A percentile compares a stretch with the other conserved stretches of the same genome.
Evolutionary conservation across 2,888 invertebrate genomes (phyloP).

Genomic region (Netelia fuscicornis): DNA sequence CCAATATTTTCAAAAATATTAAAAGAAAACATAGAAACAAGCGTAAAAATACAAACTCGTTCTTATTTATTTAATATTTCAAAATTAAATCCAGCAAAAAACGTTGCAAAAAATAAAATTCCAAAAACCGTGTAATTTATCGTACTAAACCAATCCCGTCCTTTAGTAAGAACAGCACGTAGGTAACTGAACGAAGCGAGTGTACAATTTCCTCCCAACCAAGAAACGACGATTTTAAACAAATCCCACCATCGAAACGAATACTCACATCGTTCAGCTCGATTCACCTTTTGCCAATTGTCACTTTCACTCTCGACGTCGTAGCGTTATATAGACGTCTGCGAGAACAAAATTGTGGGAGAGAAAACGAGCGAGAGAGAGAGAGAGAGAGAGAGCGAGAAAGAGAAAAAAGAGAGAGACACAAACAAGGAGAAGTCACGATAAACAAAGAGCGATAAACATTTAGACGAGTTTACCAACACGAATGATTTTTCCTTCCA

Average conservation of each 20-base stretch:
- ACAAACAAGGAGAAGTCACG: background rate
- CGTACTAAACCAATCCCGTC: slow-evolving; percentile 12
- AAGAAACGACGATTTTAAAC: slow-evolving; percentile 29
- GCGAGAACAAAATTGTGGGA: background rate
- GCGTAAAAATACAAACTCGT: background rate
- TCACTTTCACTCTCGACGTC: slow-evolving; percentile 79
- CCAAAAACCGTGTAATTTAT: background rate
- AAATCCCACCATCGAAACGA: slow-evolving; percentile 74
- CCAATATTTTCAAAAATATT: background rate
- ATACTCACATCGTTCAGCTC: slow-evolving; percentile 63
- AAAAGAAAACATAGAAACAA: background rate
- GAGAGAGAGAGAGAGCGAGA: background rate
- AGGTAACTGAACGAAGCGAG: slow-evolving; percentile 75
- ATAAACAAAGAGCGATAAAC: background rate
- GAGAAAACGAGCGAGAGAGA: background rate
- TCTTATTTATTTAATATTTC: background rate
- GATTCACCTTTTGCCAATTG: slow-evolving; percentile 77
- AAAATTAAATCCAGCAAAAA: background rate
- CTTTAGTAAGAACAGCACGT: slow-evolving; percentile 70
- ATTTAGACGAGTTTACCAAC: background rate
- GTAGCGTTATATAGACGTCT: slow-evolving; percentile 17
- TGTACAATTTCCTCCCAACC: slow-evolving; percentile 19
- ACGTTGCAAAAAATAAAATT: background rate
- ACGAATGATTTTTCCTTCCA: slow-evolving; percentile 15
- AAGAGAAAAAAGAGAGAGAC: background rate